Evolutionary conservation across 2,113 vertebrate genomes (phyloP).

Genomic region (Alligator sinensis): DNA sequence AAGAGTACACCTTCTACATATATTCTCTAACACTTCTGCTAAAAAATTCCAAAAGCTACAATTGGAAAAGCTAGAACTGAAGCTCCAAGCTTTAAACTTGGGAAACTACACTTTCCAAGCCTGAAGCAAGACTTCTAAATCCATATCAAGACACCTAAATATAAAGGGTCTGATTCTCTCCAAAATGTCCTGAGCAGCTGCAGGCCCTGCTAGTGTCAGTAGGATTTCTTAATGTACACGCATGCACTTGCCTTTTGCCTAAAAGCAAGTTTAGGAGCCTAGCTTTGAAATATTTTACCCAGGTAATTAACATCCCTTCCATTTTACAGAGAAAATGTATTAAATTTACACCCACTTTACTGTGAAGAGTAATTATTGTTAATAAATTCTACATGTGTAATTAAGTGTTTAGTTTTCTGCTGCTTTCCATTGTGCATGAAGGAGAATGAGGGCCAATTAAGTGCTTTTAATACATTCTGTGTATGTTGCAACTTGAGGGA

Average conservation of each 20-base stretch:
- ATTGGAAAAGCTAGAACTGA: too few species aligned
- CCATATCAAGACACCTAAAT: neutral
- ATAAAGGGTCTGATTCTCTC: neutral
- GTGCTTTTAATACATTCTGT: neutral
- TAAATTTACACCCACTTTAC: neutral
- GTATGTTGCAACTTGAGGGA: neutral
- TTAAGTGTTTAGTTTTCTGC: neutral
- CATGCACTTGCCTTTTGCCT: neutral
- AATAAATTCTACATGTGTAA: neutral
- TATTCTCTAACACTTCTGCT: neutral
- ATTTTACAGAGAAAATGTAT: neutral
- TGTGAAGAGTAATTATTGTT: neutral
- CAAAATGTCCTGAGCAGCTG: neutral
- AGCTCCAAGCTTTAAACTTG: too few species aligned
- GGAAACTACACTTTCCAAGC: neutral
- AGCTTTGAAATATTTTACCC: neutral
- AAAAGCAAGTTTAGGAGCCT: neutral
- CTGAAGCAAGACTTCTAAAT: neutral
- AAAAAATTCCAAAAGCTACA: neutral
- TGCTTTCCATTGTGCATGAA: neutral
- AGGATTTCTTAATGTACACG: neutral
- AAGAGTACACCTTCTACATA: neutral
- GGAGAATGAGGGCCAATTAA: neutral
- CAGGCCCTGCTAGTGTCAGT: neutral
- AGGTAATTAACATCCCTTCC: neutral